phyloP scores from a whole-genome alignment of 2,113 vertebrate genomes.

The Nothocercus nigrocapillus region DNA sequence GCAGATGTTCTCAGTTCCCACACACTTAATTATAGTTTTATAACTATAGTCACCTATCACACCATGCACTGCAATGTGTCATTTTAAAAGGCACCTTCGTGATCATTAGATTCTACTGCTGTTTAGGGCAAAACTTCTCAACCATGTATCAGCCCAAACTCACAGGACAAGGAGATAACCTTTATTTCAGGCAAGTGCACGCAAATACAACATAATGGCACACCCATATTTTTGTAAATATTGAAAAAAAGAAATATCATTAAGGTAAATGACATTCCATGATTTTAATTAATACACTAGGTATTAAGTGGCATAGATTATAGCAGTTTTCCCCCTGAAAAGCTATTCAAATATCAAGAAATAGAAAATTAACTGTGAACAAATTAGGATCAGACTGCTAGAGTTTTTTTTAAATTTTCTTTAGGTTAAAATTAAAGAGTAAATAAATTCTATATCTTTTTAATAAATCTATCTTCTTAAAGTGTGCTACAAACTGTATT shows the following conservation, averaged over 20 bases:
- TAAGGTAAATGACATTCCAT: neutral
- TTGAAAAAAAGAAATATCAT: neutral
- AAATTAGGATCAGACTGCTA: neutral
- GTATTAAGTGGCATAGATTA: neutral
- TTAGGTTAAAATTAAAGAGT: too few relatives aligned
- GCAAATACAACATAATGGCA: neutral
- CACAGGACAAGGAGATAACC: neutral
- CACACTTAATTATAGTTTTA: constrained; percentile 2
- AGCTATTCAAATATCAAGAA: neutral
- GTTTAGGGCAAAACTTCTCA: neutral
- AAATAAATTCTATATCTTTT: too few relatives aligned
- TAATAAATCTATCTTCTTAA: neutral
- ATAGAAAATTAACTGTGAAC: neutral
- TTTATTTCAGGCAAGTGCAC: neutral
- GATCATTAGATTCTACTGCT: neutral
- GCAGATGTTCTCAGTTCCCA: constrained; percentile 33
- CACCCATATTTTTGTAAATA: neutral
- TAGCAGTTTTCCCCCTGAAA: neutral
- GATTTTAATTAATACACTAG: neutral
- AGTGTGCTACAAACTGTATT: neutral
- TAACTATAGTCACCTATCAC: neutral
- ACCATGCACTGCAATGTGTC: neutral
- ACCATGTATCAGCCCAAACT: neutral
- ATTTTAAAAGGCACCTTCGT: neutral
- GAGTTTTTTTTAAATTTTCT: neutral